Conservation (phyloP, 2,888 invertebrate species). For the Xestia rhomboidea region DNA sequence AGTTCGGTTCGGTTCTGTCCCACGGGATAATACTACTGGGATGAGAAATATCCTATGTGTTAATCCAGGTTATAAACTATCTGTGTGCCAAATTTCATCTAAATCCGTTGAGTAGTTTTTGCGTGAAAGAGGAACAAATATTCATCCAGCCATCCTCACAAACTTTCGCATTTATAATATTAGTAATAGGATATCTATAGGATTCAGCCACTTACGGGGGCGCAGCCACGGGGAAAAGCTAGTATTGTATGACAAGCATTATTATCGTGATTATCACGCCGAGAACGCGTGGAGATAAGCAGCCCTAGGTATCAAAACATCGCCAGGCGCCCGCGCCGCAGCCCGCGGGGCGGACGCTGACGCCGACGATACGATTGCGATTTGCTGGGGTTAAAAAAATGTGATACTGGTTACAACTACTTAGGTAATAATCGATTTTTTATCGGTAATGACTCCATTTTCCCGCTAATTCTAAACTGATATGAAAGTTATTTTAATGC, state of each 20-base stretch:
- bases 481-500: slow-evolving; percentile 35
- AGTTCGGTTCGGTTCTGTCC: too few species aligned
- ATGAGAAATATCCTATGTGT: too few species aligned
- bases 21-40: too few species aligned
- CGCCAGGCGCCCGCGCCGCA: slow-evolving; percentile 63
- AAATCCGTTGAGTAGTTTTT: too few species aligned
- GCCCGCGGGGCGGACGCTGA: background rate
- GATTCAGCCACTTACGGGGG: background rate
- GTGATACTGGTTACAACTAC: slow-evolving; percentile 44
- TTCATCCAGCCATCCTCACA: too few species aligned
- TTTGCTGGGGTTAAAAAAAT: slow-evolving; percentile 26
- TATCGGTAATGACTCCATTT: slow-evolving; percentile 38
- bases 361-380: slow-evolving; percentile 25
- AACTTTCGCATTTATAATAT: too few species aligned
- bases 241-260: slow-evolving; percentile 23
- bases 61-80: too few species aligned
- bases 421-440: slow-evolving; percentile 38
- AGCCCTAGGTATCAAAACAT: slow-evolving; percentile 17
- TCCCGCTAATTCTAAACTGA: slow-evolving; percentile 27
- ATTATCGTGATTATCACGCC: slow-evolving; percentile 56
- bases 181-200: too few species aligned
- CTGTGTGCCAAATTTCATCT: too few species aligned
- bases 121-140: too few species aligned
- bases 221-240: background rate
- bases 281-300: slow-evolving; percentile 46